A percentile compares a stretch with the other conserved stretches of the same genome.
Evolutionary conservation across 2,797 vertebrate species (phyloP).

Genomic region (Enteromius fasciolatus): DNA sequence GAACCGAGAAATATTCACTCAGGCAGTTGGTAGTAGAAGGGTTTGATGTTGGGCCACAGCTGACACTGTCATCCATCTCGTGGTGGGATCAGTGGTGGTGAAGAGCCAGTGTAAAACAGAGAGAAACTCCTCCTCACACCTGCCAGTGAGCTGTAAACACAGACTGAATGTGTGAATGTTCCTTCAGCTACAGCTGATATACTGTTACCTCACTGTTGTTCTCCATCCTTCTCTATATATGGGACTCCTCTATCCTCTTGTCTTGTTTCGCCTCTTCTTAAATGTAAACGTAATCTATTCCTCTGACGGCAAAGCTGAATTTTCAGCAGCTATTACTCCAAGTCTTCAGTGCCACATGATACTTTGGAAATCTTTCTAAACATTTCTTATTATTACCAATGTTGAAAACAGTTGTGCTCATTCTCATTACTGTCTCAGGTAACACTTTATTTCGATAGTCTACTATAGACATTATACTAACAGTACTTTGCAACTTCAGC

Average conservation of each 20-base stretch:
- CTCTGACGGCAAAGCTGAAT: neutral
- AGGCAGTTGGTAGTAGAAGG: constrained; percentile 28
- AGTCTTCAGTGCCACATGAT: neutral
- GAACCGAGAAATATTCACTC: constrained; percentile 24
- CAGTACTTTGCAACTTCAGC: no score
- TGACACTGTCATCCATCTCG: constrained; percentile 25
- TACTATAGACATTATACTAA: no score
- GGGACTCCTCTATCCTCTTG: neutral
- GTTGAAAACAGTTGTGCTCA: neutral
- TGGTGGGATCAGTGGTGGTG: constrained; percentile 30
- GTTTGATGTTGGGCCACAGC: constrained; percentile 32
- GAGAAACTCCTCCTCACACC: constrained; percentile 47
- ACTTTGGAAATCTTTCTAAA: neutral
- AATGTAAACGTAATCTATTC: neutral
- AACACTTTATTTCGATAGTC: no score
- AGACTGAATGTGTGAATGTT: constrained; percentile 27
- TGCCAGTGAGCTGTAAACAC: constrained; percentile 46
- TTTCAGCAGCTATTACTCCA: neutral
- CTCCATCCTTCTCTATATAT: neutral
- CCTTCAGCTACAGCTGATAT: constrained; percentile 16
- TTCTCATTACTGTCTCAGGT: neutral
- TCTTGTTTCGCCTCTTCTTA: neutral
- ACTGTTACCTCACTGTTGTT: constrained; percentile 7
- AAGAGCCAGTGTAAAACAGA: constrained; percentile 41
- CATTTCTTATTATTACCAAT: neutral